Evolutionary conservation across 1,140 invertebrate genomes (phyloP), one percentile per base, ranked within the genome.

Genomic region (Drosophila asahinai): DNA sequence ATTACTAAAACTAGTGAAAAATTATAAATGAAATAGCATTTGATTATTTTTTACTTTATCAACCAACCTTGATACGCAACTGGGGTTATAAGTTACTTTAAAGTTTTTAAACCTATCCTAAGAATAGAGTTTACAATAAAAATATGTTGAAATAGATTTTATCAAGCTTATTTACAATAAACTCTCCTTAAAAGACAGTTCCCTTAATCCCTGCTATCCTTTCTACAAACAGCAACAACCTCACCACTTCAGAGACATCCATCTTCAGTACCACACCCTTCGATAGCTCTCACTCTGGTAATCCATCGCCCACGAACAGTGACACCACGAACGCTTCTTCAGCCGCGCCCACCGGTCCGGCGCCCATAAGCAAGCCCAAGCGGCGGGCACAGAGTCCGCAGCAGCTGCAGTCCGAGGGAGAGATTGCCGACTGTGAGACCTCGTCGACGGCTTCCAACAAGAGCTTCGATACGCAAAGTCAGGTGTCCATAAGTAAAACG

Each of bases 291-390:
- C 54, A 51, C 1, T 82, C 71, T 0, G 75, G 70, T 25, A 66
- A 62, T 33, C 62, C 70, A 0, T 87, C 84, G 19, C 78, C 86
- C 17, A 81, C 78, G 15, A 64, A 78, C 14, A 89, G 70, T 47
- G 84, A 57, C 25, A 67, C 49, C n/a, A 75, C 75, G 9, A 80
- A 84, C 49, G 66, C 54, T 17, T 68, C 73, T 36, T 54, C 52
- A 33, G 61, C 47, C 5, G 58, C 51, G 22, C 17, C 49, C 15
- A 62, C 61, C 3, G 86, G 91, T 12, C 79, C 89, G 7, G 73
- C 86, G 4, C 93, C 93, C 7, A 93, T 93, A 36, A 86, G 93
- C 73, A 93, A 93, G 51, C 93, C 93, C 36, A 80, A 68, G 17
- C 76, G 71, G 49, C 74, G 71, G 55, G 27, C 70, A 0, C 71